Percentiles rank a stretch among this genome's conserved stretches.
Evolutionary conservation across 2,888 invertebrate species (phyloP).

Genomic region (Cheilosia soror): DNA sequence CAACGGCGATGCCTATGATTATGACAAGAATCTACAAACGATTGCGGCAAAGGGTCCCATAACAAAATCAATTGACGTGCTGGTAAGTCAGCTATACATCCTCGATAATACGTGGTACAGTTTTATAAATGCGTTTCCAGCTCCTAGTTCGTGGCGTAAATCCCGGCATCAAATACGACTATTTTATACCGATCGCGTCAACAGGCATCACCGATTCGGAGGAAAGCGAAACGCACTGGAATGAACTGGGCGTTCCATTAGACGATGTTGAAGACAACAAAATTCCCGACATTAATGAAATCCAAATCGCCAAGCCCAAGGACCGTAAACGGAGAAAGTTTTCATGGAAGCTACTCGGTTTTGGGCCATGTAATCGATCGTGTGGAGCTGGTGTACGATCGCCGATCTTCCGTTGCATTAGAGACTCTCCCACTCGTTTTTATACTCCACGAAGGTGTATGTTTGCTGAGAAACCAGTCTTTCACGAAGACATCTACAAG

Average conservation of each 20-base stretch:
- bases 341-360: conserved; percentile 90
- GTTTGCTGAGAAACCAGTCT: conserved; percentile 86
- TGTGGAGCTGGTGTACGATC: conserved; percentile 87
- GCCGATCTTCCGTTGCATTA: conserved; percentile 85
- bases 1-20: conserved; percentile 91
- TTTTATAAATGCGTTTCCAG: conserved; percentile 83
- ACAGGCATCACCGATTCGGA: conserved; percentile 81
- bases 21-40: conserved; percentile 86
- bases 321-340: conserved; percentile 85
- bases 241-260: conserved; percentile 79
- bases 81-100: conserved; percentile 76
- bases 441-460: conserved; percentile 88
- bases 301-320: conserved; percentile 76
- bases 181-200: conserved; percentile 88
- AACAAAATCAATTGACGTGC: conserved; percentile 77
- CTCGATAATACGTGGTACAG: neutral
- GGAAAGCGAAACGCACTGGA: conserved; percentile 81
- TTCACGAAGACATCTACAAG: conserved; percentile 86
- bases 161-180: conserved; percentile 94
- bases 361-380: conserved; percentile 90
- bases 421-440: conserved; percentile 86
- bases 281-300: conserved; percentile 69
- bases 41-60: conserved; percentile 80
- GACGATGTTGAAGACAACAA: conserved; percentile 79
- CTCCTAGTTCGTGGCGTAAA: conserved; percentile 92